Evolutionary conservation across 2,888 invertebrate species (phyloP), one percentile per base, ranked within the genome.

Genomic region (Coleophora flavipennella): DNA sequence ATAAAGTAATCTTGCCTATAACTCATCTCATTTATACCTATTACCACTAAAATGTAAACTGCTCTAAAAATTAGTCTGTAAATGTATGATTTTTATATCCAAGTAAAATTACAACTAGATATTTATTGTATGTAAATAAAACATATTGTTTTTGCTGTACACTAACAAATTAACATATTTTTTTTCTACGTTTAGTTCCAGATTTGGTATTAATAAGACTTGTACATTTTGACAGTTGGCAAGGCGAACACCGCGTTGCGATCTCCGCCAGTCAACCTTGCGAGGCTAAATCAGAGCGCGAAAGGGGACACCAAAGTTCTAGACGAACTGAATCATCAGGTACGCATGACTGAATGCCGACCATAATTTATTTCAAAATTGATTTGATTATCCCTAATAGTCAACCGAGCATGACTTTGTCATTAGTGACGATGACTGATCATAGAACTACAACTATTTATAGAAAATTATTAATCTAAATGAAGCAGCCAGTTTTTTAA

Each of bases 291-390:
- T 62, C 81, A 80, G 59, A 76, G 69, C 53, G 75, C 62, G 8
- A 81, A 79, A 52, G 84, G 84, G 7, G 84, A 84, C 51, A 73
- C 83, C 0, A 84, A 83, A 69, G 55, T 73, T 33, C 59, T 84
- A 54, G 84, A 84, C 43, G 84, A 84, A 38, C 67, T 84, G 40
- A 81, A 75, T 51, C 70, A 62, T 50, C 84, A 84, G 77, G 84
- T 83, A 64, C 55, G 50, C 20, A 4, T 20, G 20, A 20, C 3
- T 20, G 20, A 20, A 20, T 6, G 6, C 6, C 20, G 6, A 20
- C 20, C 20, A 20, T 20, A 20, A 20, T 4, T 20, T 20, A 20
- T 20, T 20, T 20, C 3, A 20, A 20, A 20, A 20, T 20, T 20
- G 20, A 20, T 20, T 20, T 20, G 20, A 20, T 6, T 20, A 20